Evolutionary conservation across 1,140 invertebrate species (phyloP), one percentile per base, ranked within the genome.

Genomic region (Plectrocnemia conspersa): DNA sequence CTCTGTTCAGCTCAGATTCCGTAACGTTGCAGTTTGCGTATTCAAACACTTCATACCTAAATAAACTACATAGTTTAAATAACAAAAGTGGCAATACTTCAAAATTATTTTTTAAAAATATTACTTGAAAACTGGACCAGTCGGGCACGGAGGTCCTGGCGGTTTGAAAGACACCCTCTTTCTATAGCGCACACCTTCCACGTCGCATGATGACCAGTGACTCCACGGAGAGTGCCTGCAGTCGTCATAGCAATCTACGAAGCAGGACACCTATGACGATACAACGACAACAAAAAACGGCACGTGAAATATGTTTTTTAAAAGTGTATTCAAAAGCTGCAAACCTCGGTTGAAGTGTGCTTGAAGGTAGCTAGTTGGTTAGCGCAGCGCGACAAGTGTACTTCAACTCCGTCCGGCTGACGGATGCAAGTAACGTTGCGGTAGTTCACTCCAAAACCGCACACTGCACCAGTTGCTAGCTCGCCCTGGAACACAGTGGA

Each of bases 161-260:
- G 60, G 60, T 15, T 53, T 58, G 32, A 52, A 62, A 5, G 56
- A 56, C 18, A 56, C 56, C 10, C 56, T 44, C 23, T 56, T 62
- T 9, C 60, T 32, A 33, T 38, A 62, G 23, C 56, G 41, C 5
- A 62, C 60, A 21, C 59, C 59, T 47, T 68, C 68, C 0, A 66
- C 64, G 47, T 72, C 71, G 52, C 80, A 82, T 13, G 69, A 63
- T 0, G 76, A 74, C 80, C 80, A 82, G 3, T 65, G 58, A 4
- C 71, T 69, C 80, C 80, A 82, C 2, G 77, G 69, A 2, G 74
- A 76, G 18, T 79, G 58, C 7, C 79, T 74, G 60, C 80, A 82
- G 58, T 80, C 79, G 18, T 71, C 67, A 16, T 73, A 69, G 57
- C 79, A 80, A 0, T 78, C 73, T 10, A 79, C 71, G 42, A 76